phyloP scores from a whole-genome alignment of 2,888 invertebrate genomes.

The Conops quadrifasciatus region DNA sequence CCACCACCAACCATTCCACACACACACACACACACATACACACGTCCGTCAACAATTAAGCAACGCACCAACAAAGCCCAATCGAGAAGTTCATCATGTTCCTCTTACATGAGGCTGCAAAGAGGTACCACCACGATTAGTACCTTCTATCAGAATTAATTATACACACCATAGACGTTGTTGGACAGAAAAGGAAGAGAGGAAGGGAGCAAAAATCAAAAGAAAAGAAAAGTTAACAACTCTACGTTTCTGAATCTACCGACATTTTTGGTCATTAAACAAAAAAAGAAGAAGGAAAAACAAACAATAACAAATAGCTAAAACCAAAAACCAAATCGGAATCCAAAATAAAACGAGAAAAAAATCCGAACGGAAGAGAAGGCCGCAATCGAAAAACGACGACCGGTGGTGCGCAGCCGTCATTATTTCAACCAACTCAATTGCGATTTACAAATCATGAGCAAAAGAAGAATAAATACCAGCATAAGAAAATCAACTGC shows the following conservation, averaged over 20 bases:
- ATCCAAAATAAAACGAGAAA: too few species aligned
- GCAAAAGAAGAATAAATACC: too few species aligned
- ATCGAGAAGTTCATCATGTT: too few species aligned
- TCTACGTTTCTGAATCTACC: slow-evolving; percentile 17
- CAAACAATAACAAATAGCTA: slow-evolving; percentile 16
- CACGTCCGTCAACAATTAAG: background rate
- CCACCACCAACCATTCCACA: background rate
- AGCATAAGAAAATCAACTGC: too few species aligned
- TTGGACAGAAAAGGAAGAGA: too few species aligned
- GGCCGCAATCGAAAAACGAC: background rate
- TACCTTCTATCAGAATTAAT: slow-evolving; percentile 52
- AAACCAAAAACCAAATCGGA: background rate
- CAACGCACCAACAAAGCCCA: slow-evolving; percentile 1
- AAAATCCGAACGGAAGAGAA: too few species aligned
- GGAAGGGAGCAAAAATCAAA: too few species aligned
- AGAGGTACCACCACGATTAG: too few species aligned
- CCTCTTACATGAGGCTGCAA: slow-evolving; percentile 4
- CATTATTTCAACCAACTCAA: background rate
- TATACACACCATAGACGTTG: slow-evolving; percentile 48
- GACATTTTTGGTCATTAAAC: slow-evolving; percentile 29
- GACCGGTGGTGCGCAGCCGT: slow-evolving; percentile 3
- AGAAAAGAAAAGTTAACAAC: slow-evolving; percentile 35
- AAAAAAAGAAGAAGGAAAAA: slow-evolving; percentile 10
- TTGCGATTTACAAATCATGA: too few species aligned
- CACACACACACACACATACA: slow-evolving; percentile 4